Base-by-base conservation (phyloP, 1,140 invertebrate genomes). In the Drosophila parabipectinata region DNA sequence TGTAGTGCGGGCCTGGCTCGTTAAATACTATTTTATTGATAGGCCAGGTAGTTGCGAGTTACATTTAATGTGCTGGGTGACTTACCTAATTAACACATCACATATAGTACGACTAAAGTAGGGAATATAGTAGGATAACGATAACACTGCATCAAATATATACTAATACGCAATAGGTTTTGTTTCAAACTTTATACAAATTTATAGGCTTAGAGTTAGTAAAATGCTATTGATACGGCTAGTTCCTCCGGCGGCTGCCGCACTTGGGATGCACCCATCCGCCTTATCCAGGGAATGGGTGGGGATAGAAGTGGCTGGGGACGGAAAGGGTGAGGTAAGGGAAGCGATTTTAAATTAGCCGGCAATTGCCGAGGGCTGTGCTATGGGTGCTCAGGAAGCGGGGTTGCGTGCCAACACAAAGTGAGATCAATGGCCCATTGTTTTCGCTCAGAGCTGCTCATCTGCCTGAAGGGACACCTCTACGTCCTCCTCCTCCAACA, bases 401-500 rank as follows among this genome's bases (percentile, higher is more conserved):
- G 41, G 41, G 14, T 14, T 7, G 41, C 4, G 60, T 47, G 66
- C 58, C 44, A 60, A 61, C 55, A 68, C 39, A 61, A 55, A 61
- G 60, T 69, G 71, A 72, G 79, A 82, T 85, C 82, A 77, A 53
- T 66, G 68, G 45, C 28, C 57, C 30, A 67, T 72, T 68, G 32
- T 69, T 15, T 75, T 15, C 47, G 60, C 48, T 83, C 82, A 91
- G 75, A 91, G 87, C 72, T 89, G 79, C 58, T 90, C 90, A 61
- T 91, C 90, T 59, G 75, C 80, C 67, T 85, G 73, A 51, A 80
- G 63, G 24, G 57, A 45, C 7, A 51, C 47, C 61, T 59, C 55
- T 32, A 67, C 72, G 15, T 72, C 52, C 48, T 80, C 81, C 78
- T 87, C 82, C 48, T 78, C 82, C 48, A 87, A 82, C 82, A 85